Conservation (phyloP, 2,888 invertebrate genomes). For the Acanthococcus lagerstroemiae region DNA sequence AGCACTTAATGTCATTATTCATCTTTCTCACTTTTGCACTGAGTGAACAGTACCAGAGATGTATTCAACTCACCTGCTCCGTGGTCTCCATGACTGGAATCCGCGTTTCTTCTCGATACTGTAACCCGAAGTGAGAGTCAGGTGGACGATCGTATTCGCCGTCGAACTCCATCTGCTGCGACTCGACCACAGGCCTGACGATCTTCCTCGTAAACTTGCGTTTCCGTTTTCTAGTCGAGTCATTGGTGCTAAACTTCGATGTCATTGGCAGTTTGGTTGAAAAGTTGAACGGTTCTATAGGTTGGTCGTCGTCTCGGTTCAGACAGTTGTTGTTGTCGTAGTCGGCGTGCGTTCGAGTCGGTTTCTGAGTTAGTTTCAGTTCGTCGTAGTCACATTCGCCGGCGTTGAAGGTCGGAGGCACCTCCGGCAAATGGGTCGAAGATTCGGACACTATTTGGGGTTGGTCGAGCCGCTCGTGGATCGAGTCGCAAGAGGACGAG, state of each 20-base stretch:
- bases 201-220: constrained; percentile 11
- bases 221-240: constrained; percentile 14
- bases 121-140: too few relatives aligned
- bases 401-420: not conserved
- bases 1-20: too few relatives aligned
- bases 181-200: not conserved
- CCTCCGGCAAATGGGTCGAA: not conserved
- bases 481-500: constrained; percentile 12
- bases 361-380: not conserved
- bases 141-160: too few relatives aligned
- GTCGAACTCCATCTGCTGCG: not conserved
- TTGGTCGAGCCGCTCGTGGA: constrained; percentile 6
- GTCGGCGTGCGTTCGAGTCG: too few relatives aligned
- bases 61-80: too few relatives aligned
- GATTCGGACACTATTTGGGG: not conserved
- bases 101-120: too few relatives aligned
- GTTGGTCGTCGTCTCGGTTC: too few relatives aligned
- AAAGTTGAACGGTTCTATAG: not conserved
- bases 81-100: too few relatives aligned
- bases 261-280: not conserved
- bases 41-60: too few relatives aligned
- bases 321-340: not conserved
- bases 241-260: not conserved
- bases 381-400: not conserved
- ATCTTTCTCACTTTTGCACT: too few relatives aligned